Base-by-base conservation (phyloP, 2,113 vertebrate genomes). In the Steatornis caripensis region DNA sequence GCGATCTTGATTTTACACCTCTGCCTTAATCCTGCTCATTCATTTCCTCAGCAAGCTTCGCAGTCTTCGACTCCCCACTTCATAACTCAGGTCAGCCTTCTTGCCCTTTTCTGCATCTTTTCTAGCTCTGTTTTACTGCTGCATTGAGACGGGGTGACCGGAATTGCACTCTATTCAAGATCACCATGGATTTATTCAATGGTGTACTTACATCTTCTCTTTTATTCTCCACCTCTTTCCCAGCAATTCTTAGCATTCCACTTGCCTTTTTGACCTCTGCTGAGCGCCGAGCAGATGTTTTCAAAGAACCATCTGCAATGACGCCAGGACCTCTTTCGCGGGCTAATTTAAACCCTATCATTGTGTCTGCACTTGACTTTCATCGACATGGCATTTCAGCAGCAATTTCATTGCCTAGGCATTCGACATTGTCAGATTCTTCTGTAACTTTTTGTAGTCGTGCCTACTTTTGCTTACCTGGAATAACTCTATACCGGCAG, bases 261-360 rank as follows among this genome's bases (percentile, higher is more conserved):
- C 92, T 97, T 92, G 95, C 92, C 76, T 93, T 77, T 72, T 90
- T 97, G 92, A 95, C 95, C 95, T 94, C 95, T 88, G 90, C 92
- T 36, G 75, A 93, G 90, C 71, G 41, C 34, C 22, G 71, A 92
- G 92, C 90, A 97, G 92, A 92, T 39, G 10, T 77, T 97, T 88
- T 81, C 95, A 86, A 92, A 96, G 96, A 84, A 86, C 94, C 88
- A 88, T 93, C 86, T 97, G 95, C 95, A 70, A 19, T 95, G 95
- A 90, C 41, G 76, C 94, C 94, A 95, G 76, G 75, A 48, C 93
- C 91, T 93, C 89, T 84, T 90, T 72, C 39, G 45, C 6, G 53
- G 95, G 92, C 79, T 95, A 86, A 94, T 94, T 95, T 96, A 90
- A 96, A 88, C 75, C 88, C 92, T 76, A 15, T 61, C 88, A 88